Base-by-base conservation (phyloP, 2,888 invertebrate genomes). In the Polymixis lichenea region DNA sequence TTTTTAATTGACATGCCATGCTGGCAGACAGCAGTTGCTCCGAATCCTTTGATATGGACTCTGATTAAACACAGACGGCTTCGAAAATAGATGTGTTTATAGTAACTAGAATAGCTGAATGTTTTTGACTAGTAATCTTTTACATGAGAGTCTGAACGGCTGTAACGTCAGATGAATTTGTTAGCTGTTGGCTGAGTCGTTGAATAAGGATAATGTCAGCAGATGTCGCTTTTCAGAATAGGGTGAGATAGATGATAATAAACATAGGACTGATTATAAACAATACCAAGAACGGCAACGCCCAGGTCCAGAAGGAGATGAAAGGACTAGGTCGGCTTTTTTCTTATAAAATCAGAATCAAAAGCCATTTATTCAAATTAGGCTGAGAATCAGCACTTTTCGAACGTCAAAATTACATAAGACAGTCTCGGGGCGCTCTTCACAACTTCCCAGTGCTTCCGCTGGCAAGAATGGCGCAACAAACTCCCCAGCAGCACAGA, bases 41-140 rank as follows among this genome's bases (percentile, higher is more conserved):
- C 55, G 76, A 83, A 86, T 85, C 89, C 89, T 89, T 89, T 89
- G 89, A 89, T 89, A 86, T 85, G 67, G 70, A 66, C 66, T 74
- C 81, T 88, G 89, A 89, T 89, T 80, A 89, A 89, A 91, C 90
- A 82, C 93, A 92, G 93, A 89, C 88, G 86, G 75, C 81, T 77
- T 85, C 80, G 56, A 84, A 91, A 93, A 93, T 92, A 92, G 92
- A 87, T 72, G 51, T 89, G 90, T 90, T 89, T 89, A 89, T 84
- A 80, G 82, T 83, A 81, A 79, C 87, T 80, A 78, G 83, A 87
- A 86, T 85, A 84, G 85, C 79, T 62, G 75, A 65, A 77, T 75
- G 79, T 70, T 83, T 77, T 65, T 70, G 55, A 65, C 67, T 70
- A 69, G 70, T 75, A 79, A 82, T 75, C 80, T 87, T 84, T 87